Percentiles rank a stretch among this genome's conserved stretches.
These are phyloP conservation scores for Percopsis transmontana DNA, from an alignment of 2,113 vertebrate genomes.

Conservation along the genomic window DNA sequence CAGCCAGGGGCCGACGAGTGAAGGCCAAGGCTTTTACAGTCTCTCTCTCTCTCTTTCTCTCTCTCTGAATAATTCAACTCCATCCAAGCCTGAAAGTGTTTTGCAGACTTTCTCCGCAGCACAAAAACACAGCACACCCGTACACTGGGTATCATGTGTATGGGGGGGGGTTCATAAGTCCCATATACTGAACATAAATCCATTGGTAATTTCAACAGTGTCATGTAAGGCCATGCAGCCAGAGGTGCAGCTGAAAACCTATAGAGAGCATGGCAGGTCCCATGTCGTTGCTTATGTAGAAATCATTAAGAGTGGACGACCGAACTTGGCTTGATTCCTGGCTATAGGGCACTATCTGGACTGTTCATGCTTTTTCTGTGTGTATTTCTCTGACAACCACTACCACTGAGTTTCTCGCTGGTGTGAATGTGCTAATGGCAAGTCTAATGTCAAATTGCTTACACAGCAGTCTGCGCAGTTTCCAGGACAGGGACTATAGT, in stretches of 20 bases:
- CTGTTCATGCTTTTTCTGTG: too few species aligned
- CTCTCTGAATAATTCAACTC: slow-evolving; percentile 63
- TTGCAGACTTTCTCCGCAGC: slow-evolving; percentile 51
- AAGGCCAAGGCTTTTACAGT: not conserved
- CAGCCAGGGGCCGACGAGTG: slow-evolving; percentile 40
- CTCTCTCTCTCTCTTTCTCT: slow-evolving; percentile 26
- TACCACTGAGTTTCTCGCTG: too few species aligned
- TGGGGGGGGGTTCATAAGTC: slow-evolving; percentile 46
- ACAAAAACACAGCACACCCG: slow-evolving; percentile 45
- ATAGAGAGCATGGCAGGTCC: not conserved
- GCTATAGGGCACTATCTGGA: too few species aligned
- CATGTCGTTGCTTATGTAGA: not conserved
- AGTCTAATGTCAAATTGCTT: too few species aligned
- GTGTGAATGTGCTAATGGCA: too few species aligned
- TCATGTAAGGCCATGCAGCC: slow-evolving; percentile 47
- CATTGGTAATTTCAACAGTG: slow-evolving; percentile 45
- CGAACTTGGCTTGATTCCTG: too few species aligned
- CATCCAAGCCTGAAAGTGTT: slow-evolving; percentile 42
- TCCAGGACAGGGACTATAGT: too few species aligned
- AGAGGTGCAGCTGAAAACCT: slow-evolving; percentile 24
- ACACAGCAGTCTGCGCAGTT: too few species aligned
- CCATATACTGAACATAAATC: slow-evolving; percentile 49
- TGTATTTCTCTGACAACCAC: too few species aligned
- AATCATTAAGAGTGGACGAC: not conserved
- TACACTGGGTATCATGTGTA: slow-evolving; percentile 36